Conservation (phyloP, 1,140 invertebrate genomes). For the Sycophila sp. region DNA sequence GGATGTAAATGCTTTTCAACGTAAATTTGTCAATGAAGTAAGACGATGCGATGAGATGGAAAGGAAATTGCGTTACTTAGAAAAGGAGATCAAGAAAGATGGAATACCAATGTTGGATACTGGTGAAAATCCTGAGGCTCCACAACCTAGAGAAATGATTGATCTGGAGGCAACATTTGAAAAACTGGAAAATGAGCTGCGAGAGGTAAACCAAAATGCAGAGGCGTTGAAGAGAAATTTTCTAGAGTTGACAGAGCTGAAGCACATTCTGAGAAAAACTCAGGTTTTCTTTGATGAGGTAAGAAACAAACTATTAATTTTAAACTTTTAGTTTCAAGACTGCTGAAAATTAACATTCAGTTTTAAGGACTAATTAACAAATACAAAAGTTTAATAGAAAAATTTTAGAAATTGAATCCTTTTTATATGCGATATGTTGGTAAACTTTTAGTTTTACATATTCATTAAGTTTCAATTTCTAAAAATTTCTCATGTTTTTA, state of each 20-base stretch:
- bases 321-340: no score
- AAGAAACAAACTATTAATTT: no score
- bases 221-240: constrained; percentile 96
- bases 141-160: constrained; percentile 98
- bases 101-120: constrained; percentile 96
- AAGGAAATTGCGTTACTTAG: constrained; percentile 92
- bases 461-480: no score
- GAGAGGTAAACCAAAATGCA: constrained; percentile 98
- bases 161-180: constrained; percentile 98
- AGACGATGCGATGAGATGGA: constrained; percentile 96
- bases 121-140: constrained; percentile 97
- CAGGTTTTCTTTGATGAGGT: constrained; percentile 99
- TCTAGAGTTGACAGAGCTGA: constrained; percentile 94
- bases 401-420: no score
- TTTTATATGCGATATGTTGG: no score
- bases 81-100: constrained; percentile 98
- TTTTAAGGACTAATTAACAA: no score
- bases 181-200: constrained; percentile 92
- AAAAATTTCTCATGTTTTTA: neutral
- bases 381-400: no score
- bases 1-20: constrained; percentile 94
- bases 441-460: no score
- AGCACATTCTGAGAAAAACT: constrained; percentile 95
- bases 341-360: no score
- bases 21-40: constrained; percentile 95